phyloP scores from a whole-genome alignment of 1,140 invertebrate genomes.

The Apis laboriosa region DNA sequence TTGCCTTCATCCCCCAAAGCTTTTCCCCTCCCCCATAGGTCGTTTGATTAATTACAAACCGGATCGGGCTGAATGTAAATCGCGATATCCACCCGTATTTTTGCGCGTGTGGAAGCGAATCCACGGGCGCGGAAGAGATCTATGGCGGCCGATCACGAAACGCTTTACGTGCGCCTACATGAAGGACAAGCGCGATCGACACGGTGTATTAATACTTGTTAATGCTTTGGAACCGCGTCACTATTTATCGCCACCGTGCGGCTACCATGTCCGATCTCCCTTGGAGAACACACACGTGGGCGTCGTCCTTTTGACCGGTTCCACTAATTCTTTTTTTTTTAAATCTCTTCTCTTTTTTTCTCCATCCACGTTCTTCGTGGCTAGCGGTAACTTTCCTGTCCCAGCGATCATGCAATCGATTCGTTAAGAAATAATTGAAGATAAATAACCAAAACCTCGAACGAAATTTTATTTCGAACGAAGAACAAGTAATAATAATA shows the following conservation, averaged over 20 bases:
- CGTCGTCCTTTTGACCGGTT: constrained; percentile 30
- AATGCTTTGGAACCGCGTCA: constrained; percentile 27
- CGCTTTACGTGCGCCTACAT: constrained; percentile 30
- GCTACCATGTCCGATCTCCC: constrained; percentile 13
- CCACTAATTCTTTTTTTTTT: background rate
- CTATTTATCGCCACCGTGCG: constrained; percentile 44
- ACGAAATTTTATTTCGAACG: background rate
- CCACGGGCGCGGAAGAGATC: constrained; percentile 53
- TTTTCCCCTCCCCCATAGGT: background rate
- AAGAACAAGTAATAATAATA: constrained; percentile 13
- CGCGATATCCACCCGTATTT: constrained; percentile 38
- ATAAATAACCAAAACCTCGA: background rate
- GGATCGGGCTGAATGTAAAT: constrained; percentile 49
- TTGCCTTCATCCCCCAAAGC: background rate
- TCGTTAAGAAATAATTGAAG: constrained; percentile 7
- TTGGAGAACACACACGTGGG: constrained; percentile 23
- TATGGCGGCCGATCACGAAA: constrained; percentile 39
- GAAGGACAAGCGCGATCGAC: constrained; percentile 44
- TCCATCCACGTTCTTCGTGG: background rate
- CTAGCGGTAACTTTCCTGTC: background rate
- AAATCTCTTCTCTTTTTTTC: too few relatives aligned
- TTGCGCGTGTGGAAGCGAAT: constrained; percentile 22
- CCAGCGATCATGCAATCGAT: background rate
- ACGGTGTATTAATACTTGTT: constrained; percentile 51
- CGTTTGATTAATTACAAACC: constrained; percentile 46